Base-by-base conservation (phyloP, 2,888 invertebrate genomes). In the Yponomeuta evonymella region DNA sequence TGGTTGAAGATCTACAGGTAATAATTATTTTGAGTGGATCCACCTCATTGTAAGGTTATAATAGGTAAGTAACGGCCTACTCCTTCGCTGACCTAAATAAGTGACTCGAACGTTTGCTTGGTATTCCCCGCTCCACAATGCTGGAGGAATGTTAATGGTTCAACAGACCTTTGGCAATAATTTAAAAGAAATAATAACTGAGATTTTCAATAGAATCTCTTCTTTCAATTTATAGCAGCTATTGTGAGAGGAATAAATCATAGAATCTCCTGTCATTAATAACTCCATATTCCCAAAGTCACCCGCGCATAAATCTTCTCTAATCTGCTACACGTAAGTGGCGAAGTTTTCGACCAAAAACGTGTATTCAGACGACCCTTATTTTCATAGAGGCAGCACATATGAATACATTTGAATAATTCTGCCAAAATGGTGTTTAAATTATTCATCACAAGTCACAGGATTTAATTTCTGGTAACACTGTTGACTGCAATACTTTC, bases 331-430 rank as follows among this genome's bases (percentile, higher is more conserved):
- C 67, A 6, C 36, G 43, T 67, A 67, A 67, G 23, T 67, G 67
- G 43, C 69, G 71, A 73, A 74, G 70, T 69, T 74, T 76, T 71
- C 70, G 73, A 74, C 73, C 74, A 75, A 75, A 76, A 75, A 70
- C 70, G 73, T 71, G 73, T 77, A 79, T 81, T 81, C 77, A 75
- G 78, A 76, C 77, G 78, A 67, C 67, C 67, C 75, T 76, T 80
- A 78, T 77, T 81, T 76, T 78, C 76, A 78, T 76, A 75, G 79
- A 81, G 79, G 81, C 77, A 76, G 78, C 79, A 79, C 81, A 81
- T 83, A 85, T 85, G 86, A 85, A 86, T 86, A 86, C 79, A 85
- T 86, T 86, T 86, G 82, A 85, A 86, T 86, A 85, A 83, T 83
- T 82, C 81, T 63, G 9, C 64, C 63, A 15, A 9, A 70, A 33